Conservation (phyloP, 2,797 vertebrate genomes). For the Enteromius viviparus region DNA sequence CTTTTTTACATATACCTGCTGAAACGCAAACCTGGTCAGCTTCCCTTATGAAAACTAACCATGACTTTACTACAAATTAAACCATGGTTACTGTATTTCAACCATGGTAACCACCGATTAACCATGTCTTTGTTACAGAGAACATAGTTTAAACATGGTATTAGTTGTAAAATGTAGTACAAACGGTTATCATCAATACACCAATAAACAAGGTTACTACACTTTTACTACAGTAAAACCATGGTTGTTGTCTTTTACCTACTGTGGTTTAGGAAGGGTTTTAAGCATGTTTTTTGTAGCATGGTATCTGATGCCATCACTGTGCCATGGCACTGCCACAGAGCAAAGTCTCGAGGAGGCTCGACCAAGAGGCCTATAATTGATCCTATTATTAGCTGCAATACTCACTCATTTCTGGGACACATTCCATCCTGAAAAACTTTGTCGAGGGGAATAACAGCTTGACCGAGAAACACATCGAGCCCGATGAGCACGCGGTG, state of each 20-base stretch:
- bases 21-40: neutral
- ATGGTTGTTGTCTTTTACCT: neutral
- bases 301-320: constrained; percentile 4
- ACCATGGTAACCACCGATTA: no score
- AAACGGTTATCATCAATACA: neutral
- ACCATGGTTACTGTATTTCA: no score
- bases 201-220: neutral
- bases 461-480: constrained; percentile 92
- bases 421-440: constrained; percentile 81
- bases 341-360: neutral
- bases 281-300: neutral
- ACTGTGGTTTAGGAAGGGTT: neutral
- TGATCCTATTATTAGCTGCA: neutral
- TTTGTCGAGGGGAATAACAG: constrained; percentile 82
- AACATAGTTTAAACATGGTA: neutral
- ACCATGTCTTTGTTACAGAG: neutral
- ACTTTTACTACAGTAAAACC: neutral
- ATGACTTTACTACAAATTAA: neutral
- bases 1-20: neutral
- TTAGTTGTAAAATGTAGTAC: neutral
- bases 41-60: neutral
- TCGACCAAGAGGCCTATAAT: constrained; percentile 1
- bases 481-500: constrained; percentile 92
- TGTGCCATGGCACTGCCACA: neutral
- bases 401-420: constrained; percentile 86